Conservation (phyloP, 2,797 vertebrate species). For the Myotis planiceps region DNA sequence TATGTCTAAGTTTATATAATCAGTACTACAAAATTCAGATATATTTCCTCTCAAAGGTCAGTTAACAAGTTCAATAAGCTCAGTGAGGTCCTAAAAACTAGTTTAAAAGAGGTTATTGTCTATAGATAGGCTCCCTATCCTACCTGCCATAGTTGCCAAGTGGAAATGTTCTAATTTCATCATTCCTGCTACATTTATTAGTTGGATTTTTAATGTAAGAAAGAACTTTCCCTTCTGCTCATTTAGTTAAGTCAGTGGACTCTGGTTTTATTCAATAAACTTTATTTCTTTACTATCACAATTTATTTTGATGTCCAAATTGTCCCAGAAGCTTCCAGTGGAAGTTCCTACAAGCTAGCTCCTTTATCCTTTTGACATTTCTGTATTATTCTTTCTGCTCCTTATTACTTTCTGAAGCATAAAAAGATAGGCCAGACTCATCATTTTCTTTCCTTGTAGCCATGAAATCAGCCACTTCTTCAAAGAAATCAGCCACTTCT, state of each 20-base stretch:
- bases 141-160: not conserved
- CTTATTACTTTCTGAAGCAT: not conserved
- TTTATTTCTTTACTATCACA: not conserved
- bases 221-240: not conserved
- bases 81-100: not conserved
- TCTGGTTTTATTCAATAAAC: not conserved
- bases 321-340: not conserved
- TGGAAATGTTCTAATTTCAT: conserved; percentile 45
- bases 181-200: conserved; percentile 10
- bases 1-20: conserved; percentile 56
- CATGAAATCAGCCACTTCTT: not conserved
- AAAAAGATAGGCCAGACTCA: not conserved
- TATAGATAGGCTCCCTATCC: not conserved
- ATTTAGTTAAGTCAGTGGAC: not conserved
- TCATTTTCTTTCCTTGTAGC: not conserved
- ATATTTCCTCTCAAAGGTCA: conserved; percentile 25
- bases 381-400: not conserved
- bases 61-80: not conserved
- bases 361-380: not conserved
- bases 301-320: not conserved
- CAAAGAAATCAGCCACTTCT: conserved; percentile 11
- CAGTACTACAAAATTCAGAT: conserved; percentile 54
- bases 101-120: conserved; percentile 27
- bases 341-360: not conserved
- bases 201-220: not conserved